A percentile compares a stretch with the other conserved stretches of the same genome.
phyloP scores from a whole-genome alignment of 2,888 invertebrate genomes.

The Protonemura montana region DNA sequence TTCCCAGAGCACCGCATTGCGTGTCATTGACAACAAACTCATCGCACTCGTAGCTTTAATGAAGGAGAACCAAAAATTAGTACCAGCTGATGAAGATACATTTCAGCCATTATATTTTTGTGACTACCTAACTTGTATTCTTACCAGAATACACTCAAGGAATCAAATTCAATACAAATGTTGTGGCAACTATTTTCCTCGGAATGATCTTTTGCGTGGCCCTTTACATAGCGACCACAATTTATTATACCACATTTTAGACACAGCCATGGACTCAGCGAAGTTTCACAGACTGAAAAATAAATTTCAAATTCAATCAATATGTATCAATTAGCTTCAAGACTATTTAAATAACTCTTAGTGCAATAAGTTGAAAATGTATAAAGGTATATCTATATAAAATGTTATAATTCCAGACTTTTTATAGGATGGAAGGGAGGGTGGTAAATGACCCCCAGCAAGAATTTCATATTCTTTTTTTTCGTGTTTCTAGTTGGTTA shows the following conservation, averaged over 20 bases:
- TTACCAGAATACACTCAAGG: conserved; percentile 79
- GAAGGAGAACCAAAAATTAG: conserved; percentile 16
- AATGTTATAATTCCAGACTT: neutral
- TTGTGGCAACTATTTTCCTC: conserved; percentile 69
- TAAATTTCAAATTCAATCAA: neutral
- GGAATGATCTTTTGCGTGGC: conserved; percentile 78
- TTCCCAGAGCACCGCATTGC: conserved; percentile 64
- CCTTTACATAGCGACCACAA: conserved; percentile 80
- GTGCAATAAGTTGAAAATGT: no score
- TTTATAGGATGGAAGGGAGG: neutral
- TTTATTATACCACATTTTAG: conserved; percentile 75
- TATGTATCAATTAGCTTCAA: no score
- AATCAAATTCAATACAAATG: conserved; percentile 79
- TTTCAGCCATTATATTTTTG: neutral
- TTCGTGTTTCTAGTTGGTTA: neutral
- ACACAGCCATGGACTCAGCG: conserved; percentile 79
- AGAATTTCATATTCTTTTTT: neutral
- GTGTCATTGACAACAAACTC: conserved; percentile 80
- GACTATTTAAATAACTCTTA: no score
- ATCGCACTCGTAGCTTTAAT: conserved; percentile 79
- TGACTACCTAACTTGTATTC: conserved; percentile 45
- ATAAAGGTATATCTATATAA: no score
- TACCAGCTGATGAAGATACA: neutral
- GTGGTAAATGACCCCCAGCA: neutral
- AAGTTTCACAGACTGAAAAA: conserved; percentile 67